Conservation (phyloP, 2,797 vertebrate species). For the Falco concolor region DNA sequence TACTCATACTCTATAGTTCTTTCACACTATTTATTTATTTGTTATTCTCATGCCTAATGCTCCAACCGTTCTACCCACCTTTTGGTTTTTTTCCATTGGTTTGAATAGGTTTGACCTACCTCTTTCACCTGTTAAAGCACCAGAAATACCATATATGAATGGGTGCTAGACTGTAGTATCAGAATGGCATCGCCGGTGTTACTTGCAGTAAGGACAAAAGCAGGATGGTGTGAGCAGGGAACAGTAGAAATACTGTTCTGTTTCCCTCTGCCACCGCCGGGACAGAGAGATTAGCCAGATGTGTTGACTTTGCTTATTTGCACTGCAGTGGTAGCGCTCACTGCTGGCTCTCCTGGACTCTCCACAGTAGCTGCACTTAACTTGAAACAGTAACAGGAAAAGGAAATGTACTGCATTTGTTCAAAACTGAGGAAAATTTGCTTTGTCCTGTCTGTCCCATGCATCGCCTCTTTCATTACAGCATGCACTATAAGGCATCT, state of each 20-base stretch:
- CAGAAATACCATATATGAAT: not conserved
- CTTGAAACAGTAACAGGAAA: not conserved
- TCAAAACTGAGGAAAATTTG: not conserved
- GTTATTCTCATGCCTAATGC: not conserved
- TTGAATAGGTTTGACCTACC: not conserved
- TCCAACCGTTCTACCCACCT: not conserved
- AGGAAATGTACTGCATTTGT: not conserved
- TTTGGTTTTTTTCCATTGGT: not conserved
- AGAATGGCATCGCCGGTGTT: fast-evolving
- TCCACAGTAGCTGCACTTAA: not conserved
- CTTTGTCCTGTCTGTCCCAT: not conserved
- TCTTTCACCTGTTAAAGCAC: not conserved
- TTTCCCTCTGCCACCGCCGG: not conserved
- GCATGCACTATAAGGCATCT: fast-evolving
- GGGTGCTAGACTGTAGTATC: fast-evolving
- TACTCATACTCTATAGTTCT: not conserved
- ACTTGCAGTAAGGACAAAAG: not conserved
- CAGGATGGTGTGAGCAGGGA: not conserved
- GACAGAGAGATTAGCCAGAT: too few relatives aligned
- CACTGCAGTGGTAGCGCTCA: not conserved
- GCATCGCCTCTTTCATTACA: not conserved
- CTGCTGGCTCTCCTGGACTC: not conserved
- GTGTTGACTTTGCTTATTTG: not conserved
- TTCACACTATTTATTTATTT: not conserved
- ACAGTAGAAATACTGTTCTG: not conserved